Percentiles rank a stretch among this genome's conserved stretches.
Conservation (phyloP, 2,888 invertebrate genomes). For the Mythimna vitellina region DNA sequence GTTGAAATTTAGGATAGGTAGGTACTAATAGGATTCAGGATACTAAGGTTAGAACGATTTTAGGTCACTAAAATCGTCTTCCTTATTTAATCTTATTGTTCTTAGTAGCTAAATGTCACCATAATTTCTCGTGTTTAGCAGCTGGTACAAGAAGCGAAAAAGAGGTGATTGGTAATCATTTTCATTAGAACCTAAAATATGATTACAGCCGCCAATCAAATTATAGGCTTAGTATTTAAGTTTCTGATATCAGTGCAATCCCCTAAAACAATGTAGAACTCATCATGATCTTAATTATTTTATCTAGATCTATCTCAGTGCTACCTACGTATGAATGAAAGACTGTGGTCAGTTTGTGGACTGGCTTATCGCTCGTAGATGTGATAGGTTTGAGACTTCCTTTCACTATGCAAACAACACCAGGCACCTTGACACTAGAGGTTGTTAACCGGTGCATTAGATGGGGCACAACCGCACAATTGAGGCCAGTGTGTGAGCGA, state of each 20-base stretch:
- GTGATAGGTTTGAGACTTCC: slow-evolving; percentile 77
- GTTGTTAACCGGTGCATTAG: slow-evolving; percentile 90
- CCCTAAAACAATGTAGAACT: background rate
- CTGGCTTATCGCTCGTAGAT: slow-evolving; percentile 57
- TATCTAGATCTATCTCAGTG: slow-evolving; percentile 7
- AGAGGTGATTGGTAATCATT: background rate
- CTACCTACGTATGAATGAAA: slow-evolving; percentile 19
- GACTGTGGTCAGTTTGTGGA: slow-evolving; percentile 44
- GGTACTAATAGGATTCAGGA: too few species aligned
- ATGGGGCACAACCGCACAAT: slow-evolving; percentile 89
- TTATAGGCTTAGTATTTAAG: background rate
- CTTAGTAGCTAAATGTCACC: background rate
- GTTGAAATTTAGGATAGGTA: background rate
- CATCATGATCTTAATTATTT: background rate
- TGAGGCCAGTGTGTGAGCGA: slow-evolving; percentile 90
- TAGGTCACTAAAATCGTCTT: background rate
- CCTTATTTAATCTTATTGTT: background rate
- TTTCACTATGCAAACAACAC: slow-evolving; percentile 81
- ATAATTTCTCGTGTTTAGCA: background rate
- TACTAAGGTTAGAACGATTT: too few species aligned
- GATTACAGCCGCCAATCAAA: background rate
- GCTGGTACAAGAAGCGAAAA: background rate
- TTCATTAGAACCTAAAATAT: background rate
- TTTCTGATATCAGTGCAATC: background rate
- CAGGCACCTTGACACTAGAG: slow-evolving; percentile 90